A percentile compares a stretch with the other conserved stretches of the same genome.
These are phyloP conservation scores for Piscicola geometra DNA, from an alignment of 2,888 invertebrate species.

Conservation along the genomic window DNA sequence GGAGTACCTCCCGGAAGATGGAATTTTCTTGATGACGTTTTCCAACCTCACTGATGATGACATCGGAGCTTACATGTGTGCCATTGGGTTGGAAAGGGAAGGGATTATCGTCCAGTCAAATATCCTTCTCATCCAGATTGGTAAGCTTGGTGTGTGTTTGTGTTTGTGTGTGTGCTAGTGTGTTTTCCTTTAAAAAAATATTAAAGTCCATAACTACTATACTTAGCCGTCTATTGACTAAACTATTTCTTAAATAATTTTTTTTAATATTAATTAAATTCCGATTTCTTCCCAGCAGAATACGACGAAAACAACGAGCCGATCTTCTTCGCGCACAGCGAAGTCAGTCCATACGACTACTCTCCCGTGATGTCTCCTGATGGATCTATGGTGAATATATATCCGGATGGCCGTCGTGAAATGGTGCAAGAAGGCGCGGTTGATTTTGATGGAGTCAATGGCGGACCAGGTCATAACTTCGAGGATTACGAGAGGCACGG, in stretches of 20 bases:
- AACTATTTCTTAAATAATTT: no score
- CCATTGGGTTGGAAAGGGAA: not conserved
- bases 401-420: not conserved
- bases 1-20: constrained; percentile 15
- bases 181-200: not conserved
- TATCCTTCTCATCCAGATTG: not conserved
- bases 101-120: not conserved
- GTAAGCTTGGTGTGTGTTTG: constrained; percentile 8
- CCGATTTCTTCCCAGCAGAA: not conserved
- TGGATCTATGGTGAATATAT: not conserved
- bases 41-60: constrained; percentile 6
- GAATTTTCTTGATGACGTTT: constrained; percentile 21
- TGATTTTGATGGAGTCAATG: not conserved
- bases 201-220: no score
- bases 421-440: not conserved
- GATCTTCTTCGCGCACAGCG: constrained; percentile 1
- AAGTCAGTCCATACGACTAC: not conserved
- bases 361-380: no score
- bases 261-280: not conserved
- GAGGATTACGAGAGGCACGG: constrained; percentile 5
- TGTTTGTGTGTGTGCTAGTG: no score
- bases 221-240: no score
- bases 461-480: not conserved
- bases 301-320: constrained; percentile 2
- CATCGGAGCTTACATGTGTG: constrained; percentile 19